phyloP scores from a whole-genome alignment of 1,140 invertebrate genomes.

The Melipona quadrifasciata region DNA sequence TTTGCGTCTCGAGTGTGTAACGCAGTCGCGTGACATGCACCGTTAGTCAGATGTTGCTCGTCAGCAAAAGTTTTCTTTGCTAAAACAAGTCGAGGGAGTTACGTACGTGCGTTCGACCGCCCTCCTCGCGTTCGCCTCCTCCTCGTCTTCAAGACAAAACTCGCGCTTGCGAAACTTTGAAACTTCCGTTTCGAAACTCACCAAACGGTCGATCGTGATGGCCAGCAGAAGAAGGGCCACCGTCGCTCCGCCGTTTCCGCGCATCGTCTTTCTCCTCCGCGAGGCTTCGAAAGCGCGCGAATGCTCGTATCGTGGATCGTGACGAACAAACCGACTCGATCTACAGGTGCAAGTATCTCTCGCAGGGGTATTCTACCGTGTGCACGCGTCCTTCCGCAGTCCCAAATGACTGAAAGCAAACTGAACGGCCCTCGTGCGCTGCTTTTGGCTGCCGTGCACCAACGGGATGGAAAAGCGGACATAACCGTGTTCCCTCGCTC shows the following conservation, averaged over 20 bases:
- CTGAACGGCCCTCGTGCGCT: slow-evolving; percentile 37
- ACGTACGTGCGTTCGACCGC: too few species aligned
- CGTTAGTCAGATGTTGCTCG: neutral
- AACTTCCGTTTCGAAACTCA: too few species aligned
- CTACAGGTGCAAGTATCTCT: neutral
- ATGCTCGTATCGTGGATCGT: neutral
- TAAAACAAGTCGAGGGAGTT: neutral
- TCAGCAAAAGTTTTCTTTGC: neutral
- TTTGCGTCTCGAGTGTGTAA: neutral
- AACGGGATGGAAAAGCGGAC: slow-evolving; percentile 54
- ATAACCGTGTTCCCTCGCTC: slow-evolving; percentile 48
- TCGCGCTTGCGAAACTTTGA: too few species aligned
- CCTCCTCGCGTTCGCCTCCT: too few species aligned
- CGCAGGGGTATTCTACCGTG: neutral
- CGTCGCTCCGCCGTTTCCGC: slow-evolving; percentile 31
- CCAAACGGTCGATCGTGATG: slow-evolving; percentile 42
- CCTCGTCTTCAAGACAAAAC: too few species aligned
- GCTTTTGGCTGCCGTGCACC: slow-evolving; percentile 44
- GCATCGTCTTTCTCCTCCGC: slow-evolving; percentile 10
- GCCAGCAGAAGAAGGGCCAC: slow-evolving; percentile 34
- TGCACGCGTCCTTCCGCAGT: slow-evolving; percentile 62
- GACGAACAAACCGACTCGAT: too few species aligned
- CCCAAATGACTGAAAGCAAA: slow-evolving; percentile 69
- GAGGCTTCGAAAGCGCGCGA: neutral
- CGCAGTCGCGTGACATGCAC: neutral